phyloP scores from a whole-genome alignment of 2,888 invertebrate species.

The Troides aeacus region DNA sequence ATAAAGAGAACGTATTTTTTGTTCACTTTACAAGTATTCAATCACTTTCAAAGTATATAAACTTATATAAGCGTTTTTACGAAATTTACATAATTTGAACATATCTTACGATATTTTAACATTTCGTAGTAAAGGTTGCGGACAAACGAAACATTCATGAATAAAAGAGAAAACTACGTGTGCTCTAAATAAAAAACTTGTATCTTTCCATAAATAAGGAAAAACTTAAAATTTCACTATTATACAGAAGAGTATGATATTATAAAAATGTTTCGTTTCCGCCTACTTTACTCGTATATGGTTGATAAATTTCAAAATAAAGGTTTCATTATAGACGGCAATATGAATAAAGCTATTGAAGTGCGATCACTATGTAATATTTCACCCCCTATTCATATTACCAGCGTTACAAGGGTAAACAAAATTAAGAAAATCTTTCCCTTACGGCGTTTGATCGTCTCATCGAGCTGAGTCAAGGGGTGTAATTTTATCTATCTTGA shows the following conservation, averaged over 20 bases:
- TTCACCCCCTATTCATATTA: slow-evolving; percentile 19
- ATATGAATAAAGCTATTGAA: slow-evolving; percentile 16
- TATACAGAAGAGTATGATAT: neutral
- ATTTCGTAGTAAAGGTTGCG: too few species aligned
- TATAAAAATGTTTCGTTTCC: neutral
- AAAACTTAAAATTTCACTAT: neutral
- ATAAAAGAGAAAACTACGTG: too few species aligned
- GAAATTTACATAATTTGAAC: too few species aligned
- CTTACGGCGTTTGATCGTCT: slow-evolving; percentile 8
- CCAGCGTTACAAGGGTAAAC: slow-evolving; percentile 18
- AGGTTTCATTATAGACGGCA: slow-evolving; percentile 8
- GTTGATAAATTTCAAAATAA: neutral
- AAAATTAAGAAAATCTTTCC: slow-evolving; percentile 21
- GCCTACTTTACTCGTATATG: neutral
- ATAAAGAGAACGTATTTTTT: neutral
- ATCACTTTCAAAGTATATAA: too few species aligned
- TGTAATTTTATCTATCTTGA: slow-evolving; percentile 11
- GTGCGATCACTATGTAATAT: slow-evolving; percentile 16
- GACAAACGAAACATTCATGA: too few species aligned
- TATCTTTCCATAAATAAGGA: too few species aligned
- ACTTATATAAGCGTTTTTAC: too few species aligned
- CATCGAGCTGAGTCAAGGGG: slow-evolving; percentile 5
- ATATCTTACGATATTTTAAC: too few species aligned
- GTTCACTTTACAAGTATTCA: neutral
- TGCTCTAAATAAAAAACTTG: too few species aligned